phyloP scores from a whole-genome alignment of 2,113 vertebrate species.

The Bubalus kerabau region DNA sequence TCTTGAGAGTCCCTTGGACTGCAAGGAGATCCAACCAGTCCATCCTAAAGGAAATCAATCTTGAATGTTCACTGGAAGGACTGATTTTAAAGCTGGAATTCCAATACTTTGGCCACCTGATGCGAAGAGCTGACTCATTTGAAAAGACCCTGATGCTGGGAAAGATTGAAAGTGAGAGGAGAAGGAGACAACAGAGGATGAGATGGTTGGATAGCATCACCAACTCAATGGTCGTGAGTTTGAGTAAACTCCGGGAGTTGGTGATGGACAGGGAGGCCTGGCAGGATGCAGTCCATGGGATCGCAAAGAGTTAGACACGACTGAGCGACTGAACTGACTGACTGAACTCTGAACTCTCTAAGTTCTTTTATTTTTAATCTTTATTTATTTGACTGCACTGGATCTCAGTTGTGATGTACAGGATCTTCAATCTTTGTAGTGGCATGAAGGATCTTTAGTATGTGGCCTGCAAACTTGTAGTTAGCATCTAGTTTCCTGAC shows the following conservation, averaged over 20 bases:
- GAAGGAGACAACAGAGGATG: accelerated
- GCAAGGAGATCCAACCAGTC: background rate
- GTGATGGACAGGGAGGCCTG: background rate
- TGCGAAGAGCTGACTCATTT: background rate
- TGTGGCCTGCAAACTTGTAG: background rate
- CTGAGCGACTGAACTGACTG: background rate
- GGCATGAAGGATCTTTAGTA: background rate
- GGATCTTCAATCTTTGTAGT: background rate
- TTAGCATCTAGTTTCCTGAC: background rate
- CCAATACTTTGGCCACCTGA: background rate
- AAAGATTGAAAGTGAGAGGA: background rate
- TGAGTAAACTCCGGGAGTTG: background rate
- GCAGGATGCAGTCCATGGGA: background rate
- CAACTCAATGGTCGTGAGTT: accelerated
- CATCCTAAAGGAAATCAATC: background rate
- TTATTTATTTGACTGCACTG: background rate
- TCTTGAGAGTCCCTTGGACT: background rate
- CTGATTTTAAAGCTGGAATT: background rate
- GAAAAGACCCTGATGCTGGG: background rate
- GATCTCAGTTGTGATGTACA: background rate
- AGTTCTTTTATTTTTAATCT: background rate
- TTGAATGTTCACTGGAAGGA: background rate
- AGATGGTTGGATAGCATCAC: background rate
- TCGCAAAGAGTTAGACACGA: background rate
- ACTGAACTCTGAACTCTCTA: background rate